A percentile compares a stretch with the other conserved stretches of the same genome.
Evolutionary conservation across 2,888 invertebrate species (phyloP).

Genomic region (Psylliodes chrysocephalus): DNA sequence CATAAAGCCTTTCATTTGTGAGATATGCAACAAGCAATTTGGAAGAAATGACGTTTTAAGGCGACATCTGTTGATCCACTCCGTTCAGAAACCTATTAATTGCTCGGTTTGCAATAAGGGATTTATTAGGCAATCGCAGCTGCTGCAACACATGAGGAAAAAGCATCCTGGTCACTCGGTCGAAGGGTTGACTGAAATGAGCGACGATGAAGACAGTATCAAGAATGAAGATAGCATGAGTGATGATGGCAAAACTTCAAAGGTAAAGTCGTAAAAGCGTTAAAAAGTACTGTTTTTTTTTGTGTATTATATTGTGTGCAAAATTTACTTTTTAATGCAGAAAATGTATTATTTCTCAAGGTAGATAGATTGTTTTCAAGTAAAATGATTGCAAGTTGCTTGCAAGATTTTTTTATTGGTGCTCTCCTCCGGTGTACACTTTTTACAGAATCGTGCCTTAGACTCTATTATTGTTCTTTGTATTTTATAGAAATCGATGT

Average conservation of each 20-base stretch:
- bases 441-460: background rate
- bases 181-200: conserved; percentile 14
- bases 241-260: too few species aligned
- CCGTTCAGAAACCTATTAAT: conserved; percentile 59
- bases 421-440: background rate
- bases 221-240: background rate
- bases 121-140: conserved; percentile 56
- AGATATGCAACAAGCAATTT: conserved; percentile 60
- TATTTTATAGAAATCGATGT: background rate
- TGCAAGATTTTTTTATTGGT: background rate
- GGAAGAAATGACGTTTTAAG: conserved; percentile 60
- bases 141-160: conserved; percentile 52
- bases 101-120: conserved; percentile 57
- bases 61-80: conserved; percentile 60
- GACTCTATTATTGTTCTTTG: background rate
- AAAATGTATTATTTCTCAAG: too few species aligned
- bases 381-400: too few species aligned
- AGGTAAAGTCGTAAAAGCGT: too few species aligned
- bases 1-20: conserved; percentile 59
- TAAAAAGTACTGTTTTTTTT: too few species aligned
- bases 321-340: too few species aligned
- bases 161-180: conserved; percentile 39
- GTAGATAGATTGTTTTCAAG: too few species aligned
- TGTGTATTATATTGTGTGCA: too few species aligned
- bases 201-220: background rate